A percentile compares a stretch with the other conserved stretches of the same genome.
Conservation (phyloP, 2,113 vertebrate species). For the Bos indicus region DNA sequence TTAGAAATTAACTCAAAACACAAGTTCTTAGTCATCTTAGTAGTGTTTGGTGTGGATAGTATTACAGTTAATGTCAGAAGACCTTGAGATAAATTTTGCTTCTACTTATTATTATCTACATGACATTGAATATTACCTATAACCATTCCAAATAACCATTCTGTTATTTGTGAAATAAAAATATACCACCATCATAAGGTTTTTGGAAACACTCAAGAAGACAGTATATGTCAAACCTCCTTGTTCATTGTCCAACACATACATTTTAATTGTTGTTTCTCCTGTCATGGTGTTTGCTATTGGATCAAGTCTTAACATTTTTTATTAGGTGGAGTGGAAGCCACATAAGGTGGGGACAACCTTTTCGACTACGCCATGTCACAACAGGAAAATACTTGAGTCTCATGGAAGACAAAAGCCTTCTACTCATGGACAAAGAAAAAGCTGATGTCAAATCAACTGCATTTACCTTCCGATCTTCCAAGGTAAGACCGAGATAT, state of each 20-base stretch:
- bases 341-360: conserved; percentile 96
- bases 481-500: conserved; percentile 85
- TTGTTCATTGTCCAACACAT: neutral
- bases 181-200: no score
- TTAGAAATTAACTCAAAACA: neutral
- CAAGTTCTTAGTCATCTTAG: neutral
- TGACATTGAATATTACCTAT: neutral
- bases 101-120: neutral
- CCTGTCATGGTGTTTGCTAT: neutral
- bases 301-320: conserved; percentile 10
- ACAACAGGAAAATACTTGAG: conserved; percentile 97
- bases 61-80: neutral
- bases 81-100: neutral
- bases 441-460: conserved; percentile 94
- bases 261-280: neutral
- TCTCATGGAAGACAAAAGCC: conserved; percentile 90
- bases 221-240: no score
- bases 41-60: neutral
- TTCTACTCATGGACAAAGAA: conserved; percentile 94
- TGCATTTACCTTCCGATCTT: conserved; percentile 95
- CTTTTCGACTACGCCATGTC: conserved; percentile 94
- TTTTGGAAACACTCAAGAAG: neutral
- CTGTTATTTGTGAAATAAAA: neutral
- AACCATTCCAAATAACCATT: neutral
- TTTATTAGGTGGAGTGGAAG: conserved; percentile 94